phyloP scores from a whole-genome alignment of 2,888 invertebrate species.

The Oxyscelio sp. region DNA sequence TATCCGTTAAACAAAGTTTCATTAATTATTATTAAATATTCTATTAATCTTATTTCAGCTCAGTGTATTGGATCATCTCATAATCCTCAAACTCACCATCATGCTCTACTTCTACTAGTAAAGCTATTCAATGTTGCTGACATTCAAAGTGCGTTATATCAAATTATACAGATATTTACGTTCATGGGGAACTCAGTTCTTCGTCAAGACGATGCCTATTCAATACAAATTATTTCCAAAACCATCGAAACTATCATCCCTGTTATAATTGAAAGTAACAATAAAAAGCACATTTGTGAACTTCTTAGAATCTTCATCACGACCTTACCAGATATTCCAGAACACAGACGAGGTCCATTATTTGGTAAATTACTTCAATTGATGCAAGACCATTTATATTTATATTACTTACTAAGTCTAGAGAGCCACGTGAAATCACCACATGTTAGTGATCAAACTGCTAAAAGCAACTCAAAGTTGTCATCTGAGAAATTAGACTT shows the following conservation, averaged over 20 bases:
- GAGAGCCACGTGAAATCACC: constrained; percentile 91
- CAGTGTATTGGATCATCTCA: constrained; percentile 96
- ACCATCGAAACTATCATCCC: constrained; percentile 97
- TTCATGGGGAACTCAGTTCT: constrained; percentile 98
- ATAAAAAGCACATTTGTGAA: constrained; percentile 89
- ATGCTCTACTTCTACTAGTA: constrained; percentile 96
- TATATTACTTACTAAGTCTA: constrained; percentile 92
- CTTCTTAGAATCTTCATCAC: constrained; percentile 97
- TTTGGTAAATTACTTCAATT: constrained; percentile 94
- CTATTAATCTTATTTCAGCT: constrained; percentile 89
- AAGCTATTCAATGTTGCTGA: constrained; percentile 85
- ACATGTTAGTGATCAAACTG: constrained; percentile 81
- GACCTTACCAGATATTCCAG: constrained; percentile 97
- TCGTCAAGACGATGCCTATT: constrained; percentile 97
- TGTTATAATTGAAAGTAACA: constrained; percentile 90
- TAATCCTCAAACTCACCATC: constrained; percentile 98
- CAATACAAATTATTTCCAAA: constrained; percentile 96
- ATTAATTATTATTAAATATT: too few species aligned
- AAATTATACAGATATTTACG: constrained; percentile 98
- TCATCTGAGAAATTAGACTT: constrained; percentile 90
- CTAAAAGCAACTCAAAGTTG: constrained; percentile 86
- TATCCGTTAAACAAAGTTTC: too few species aligned
- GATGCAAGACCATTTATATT: constrained; percentile 92
- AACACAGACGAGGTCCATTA: constrained; percentile 95
- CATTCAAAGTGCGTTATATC: constrained; percentile 90